Conservation (phyloP, 2,113 vertebrate genomes). For the Petaurus breviceps region DNA sequence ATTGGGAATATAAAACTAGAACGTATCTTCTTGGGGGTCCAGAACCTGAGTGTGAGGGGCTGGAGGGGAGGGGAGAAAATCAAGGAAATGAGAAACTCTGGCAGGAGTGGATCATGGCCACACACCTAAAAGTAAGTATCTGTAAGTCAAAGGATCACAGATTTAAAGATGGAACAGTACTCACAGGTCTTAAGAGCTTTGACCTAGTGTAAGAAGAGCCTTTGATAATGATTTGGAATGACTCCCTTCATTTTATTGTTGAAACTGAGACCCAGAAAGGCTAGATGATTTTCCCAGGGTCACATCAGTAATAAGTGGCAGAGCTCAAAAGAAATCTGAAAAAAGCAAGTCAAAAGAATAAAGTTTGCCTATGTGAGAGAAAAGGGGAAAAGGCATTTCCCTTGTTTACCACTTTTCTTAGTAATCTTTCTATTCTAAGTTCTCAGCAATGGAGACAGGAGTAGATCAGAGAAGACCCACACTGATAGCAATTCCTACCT, state of each 20-base stretch:
- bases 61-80: background rate
- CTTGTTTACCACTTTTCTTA: background rate
- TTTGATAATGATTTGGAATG: background rate
- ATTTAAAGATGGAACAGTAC: background rate
- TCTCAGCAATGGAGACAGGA: background rate
- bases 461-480: background rate
- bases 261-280: background rate
- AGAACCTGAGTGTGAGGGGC: rapidly evolving
- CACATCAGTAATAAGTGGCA: background rate
- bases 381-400: background rate
- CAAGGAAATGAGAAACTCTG: background rate
- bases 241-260: background rate
- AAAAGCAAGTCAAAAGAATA: background rate
- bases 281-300: background rate
- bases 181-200: background rate
- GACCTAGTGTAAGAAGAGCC: background rate
- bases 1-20: too few relatives aligned
- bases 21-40: background rate
- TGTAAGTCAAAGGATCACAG: background rate
- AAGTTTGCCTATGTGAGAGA: background rate
- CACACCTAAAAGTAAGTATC: background rate
- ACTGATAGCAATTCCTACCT: background rate
- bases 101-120: background rate
- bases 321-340: background rate
- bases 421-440: background rate